These are phyloP conservation scores for Phyllotis vaccarum DNA, from an alignment of 2,797 vertebrate genomes.

Conservation along the genomic window DNA sequence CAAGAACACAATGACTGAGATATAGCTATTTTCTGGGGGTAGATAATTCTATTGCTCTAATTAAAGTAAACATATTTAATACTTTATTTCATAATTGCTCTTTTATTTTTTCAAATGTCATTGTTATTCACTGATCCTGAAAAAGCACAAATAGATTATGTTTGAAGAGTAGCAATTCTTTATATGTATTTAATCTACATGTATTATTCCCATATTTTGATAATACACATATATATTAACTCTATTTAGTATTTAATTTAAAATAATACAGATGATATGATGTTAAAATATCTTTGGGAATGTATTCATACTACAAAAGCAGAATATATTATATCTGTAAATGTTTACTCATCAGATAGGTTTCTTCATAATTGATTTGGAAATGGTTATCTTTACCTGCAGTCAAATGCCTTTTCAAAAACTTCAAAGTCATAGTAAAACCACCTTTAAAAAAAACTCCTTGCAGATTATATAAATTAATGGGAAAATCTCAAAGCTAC, in stretches of 20 bases:
- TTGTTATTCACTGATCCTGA: not conserved
- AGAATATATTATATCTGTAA: constrained; percentile 33
- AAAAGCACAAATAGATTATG: not conserved
- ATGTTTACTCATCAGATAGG: constrained; percentile 27
- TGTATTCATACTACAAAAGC: not conserved
- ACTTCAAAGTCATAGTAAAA: constrained; percentile 68
- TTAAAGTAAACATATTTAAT: constrained; percentile 61
- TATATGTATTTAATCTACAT: not conserved
- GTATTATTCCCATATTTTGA: not conserved
- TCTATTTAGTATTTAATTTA: not conserved
- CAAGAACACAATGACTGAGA: constrained; percentile 78
- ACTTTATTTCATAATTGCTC: not conserved
- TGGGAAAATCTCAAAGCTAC: constrained; percentile 39
- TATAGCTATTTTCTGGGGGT: not conserved
- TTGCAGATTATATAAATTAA: constrained; percentile 42
- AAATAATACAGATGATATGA: not conserved
- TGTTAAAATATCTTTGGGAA: constrained; percentile 58
- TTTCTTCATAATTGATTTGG: constrained; percentile 61
- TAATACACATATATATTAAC: not conserved
- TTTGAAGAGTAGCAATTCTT: not conserved
- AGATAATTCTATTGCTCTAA: constrained; percentile 35
- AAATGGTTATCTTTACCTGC: constrained; percentile 70
- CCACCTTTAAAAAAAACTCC: constrained; percentile 32
- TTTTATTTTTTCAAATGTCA: not conserved
- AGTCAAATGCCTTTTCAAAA: constrained; percentile 31